Base-by-base conservation (phyloP, 2,888 invertebrate genomes). In the Eilema griseolum region DNA sequence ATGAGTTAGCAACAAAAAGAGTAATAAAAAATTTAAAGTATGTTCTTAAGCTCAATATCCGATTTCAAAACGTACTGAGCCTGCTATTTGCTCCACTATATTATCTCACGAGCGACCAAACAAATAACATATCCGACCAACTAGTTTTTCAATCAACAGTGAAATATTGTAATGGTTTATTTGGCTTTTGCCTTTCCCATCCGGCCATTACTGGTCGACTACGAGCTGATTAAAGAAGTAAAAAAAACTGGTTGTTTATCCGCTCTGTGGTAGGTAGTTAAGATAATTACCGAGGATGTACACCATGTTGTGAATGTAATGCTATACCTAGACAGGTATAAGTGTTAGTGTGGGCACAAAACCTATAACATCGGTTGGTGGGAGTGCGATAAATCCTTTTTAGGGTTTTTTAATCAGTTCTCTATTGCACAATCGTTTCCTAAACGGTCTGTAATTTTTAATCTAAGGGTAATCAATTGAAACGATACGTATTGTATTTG, bases 101-200 rank as follows among this genome's bases (percentile, higher is more conserved):
- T 59, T 12, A 59, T 26, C 14, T 59, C 24, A 46, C n/a, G 52
- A n/a, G 20, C 52, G 52, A 52, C n/a, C 52, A 26, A 59, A 59
- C 59, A 59, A 59, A 59, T 59, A 59, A 59, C 24, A 57, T 24
- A n/a, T 20, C 31, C 28, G 31, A n/a, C 2, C 14, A 69, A 46
- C 52, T 60, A 59, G 41, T 74, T 71, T 63, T 66, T 70, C 71
- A 72, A 74, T 72, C 24, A 69, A 61, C 61, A 37, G 63, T 52
- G 57, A 72, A 66, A 70, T 71, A 71, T 61, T 59, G 61, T 69
- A 61, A 26, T 67, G 64, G 61, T 70, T 71, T 66, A 72, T 75
- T 82, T 65, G 26, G 23, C 67, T 56, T 68, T 64, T 66, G 73
- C 71, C 78, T 77, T 72, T 80, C 71, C 66, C 75, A 75, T 82